phyloP scores from a whole-genome alignment of 53 echinoderm and acorn worm genomes.

The Apostichopus leukothele region DNA sequence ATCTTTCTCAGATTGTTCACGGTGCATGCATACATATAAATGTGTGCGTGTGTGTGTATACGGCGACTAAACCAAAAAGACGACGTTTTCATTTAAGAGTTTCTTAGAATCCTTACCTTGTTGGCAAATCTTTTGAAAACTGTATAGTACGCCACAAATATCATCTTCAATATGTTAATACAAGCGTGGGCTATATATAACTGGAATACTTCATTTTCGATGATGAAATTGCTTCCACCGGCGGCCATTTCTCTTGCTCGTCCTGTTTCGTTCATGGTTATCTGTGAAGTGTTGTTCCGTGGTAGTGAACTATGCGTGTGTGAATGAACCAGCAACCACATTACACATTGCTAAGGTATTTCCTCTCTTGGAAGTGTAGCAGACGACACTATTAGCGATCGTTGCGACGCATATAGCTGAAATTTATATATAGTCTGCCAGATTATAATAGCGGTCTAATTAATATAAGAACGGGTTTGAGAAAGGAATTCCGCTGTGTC shows the following conservation, averaged over 20 bases:
- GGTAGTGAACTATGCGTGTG: no score
- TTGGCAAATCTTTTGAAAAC: conserved; percentile 5
- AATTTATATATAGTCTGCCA: no score
- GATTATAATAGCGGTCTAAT: no score
- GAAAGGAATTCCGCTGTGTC: no score
- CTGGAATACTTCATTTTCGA: conserved; percentile 32
- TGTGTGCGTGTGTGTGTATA: no score
- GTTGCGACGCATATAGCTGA: no score
- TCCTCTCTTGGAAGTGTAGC: neutral
- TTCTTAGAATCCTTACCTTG: conserved; percentile 3
- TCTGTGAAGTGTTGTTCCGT: no score
- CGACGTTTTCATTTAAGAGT: no score
- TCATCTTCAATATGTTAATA: conserved; percentile 28
- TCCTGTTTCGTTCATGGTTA: neutral
- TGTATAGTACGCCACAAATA: conserved; percentile 42
- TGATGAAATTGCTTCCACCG: neutral
- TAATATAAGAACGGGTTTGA: no score
- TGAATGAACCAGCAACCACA: neutral
- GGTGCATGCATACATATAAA: no score
- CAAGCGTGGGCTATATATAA: conserved; percentile 19
- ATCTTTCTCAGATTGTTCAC: no score
- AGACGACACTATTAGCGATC: neutral
- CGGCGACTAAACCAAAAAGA: no score
- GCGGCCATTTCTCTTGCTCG: neutral
- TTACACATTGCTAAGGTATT: neutral